phyloP scores from a whole-genome alignment of 2,888 invertebrate species.

The Pollenia amentaria region DNA sequence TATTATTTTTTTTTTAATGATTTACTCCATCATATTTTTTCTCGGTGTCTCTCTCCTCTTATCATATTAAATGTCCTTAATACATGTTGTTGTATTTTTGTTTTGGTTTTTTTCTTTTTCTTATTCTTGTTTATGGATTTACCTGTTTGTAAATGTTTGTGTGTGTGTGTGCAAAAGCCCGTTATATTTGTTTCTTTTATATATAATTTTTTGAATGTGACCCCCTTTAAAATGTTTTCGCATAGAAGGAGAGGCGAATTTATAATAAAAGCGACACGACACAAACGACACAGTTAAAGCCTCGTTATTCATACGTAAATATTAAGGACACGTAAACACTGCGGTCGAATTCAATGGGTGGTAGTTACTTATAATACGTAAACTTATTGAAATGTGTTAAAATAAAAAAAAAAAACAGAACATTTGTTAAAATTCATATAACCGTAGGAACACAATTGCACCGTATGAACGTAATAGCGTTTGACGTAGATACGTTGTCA shows the following conservation, averaged over 20 bases:
- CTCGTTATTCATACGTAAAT: too few relatives aligned
- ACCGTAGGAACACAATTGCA: too few relatives aligned
- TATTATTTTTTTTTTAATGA: constrained; percentile 12
- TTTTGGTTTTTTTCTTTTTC: constrained; percentile 12
- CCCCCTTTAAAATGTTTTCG: constrained; percentile 45
- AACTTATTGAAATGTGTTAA: too few relatives aligned
- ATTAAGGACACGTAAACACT: too few relatives aligned
- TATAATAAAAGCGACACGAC: constrained; percentile 31
- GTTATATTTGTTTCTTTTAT: constrained; percentile 33
- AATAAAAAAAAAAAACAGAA: too few relatives aligned
- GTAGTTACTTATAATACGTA: too few relatives aligned
- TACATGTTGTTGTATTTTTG: constrained; percentile 48
- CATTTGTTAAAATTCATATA: too few relatives aligned
- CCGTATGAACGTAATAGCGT: too few relatives aligned
- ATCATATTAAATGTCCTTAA: constrained; percentile 65
- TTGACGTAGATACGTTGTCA: too few relatives aligned
- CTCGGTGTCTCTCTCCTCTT: constrained; percentile 10
- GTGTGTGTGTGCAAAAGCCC: constrained; percentile 32
- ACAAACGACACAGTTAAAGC: background rate
- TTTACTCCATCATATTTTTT: constrained; percentile 21
- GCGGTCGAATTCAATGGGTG: too few relatives aligned
- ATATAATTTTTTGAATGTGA: constrained; percentile 43
- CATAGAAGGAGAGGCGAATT: constrained; percentile 15
- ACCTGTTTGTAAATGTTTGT: constrained; percentile 42
- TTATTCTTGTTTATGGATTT: constrained; percentile 21